Conservation (phyloP, 2,888 invertebrate species). For the Monopis laevigella region DNA sequence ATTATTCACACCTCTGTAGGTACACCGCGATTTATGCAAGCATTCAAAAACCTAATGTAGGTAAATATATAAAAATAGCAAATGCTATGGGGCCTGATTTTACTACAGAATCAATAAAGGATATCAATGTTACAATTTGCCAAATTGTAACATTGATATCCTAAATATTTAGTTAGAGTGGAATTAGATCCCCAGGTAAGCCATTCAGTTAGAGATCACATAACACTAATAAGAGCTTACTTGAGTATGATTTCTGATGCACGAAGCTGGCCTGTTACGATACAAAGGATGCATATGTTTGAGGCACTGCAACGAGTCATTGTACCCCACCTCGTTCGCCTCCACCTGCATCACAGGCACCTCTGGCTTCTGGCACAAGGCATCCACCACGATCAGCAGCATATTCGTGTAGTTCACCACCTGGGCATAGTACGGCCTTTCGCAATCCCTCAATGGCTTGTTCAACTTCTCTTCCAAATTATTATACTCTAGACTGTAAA, state of each 20-base stretch:
- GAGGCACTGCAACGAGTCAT: constrained; percentile 70
- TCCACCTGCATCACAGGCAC: constrained; percentile 47
- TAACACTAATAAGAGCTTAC: constrained; percentile 57
- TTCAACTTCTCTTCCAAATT: constrained; percentile 59
- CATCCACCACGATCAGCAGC: constrained; percentile 79
- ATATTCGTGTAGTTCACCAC: constrained; percentile 82
- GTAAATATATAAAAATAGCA: too few relatives aligned
- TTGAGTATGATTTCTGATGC: constrained; percentile 79
- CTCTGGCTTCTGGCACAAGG: constrained; percentile 65
- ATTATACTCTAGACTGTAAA: constrained; percentile 62
- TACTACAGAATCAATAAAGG: too few relatives aligned
- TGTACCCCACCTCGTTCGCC: constrained; percentile 59
- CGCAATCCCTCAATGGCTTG: constrained; percentile 46
- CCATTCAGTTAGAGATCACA: too few relatives aligned
- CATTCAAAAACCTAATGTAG: too few relatives aligned
- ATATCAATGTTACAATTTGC: too few relatives aligned
- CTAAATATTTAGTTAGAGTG: too few relatives aligned
- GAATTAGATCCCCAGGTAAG: too few relatives aligned
- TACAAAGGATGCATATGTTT: constrained; percentile 68
- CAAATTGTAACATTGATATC: too few relatives aligned
- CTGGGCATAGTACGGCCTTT: constrained; percentile 75
- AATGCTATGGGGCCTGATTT: too few relatives aligned
- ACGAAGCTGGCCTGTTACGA: constrained; percentile 75
- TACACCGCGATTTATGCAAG: too few relatives aligned
- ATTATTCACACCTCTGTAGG: too few relatives aligned